phyloP scores from a whole-genome alignment of 2,113 vertebrate genomes.

The Phaethon lepturus region DNA sequence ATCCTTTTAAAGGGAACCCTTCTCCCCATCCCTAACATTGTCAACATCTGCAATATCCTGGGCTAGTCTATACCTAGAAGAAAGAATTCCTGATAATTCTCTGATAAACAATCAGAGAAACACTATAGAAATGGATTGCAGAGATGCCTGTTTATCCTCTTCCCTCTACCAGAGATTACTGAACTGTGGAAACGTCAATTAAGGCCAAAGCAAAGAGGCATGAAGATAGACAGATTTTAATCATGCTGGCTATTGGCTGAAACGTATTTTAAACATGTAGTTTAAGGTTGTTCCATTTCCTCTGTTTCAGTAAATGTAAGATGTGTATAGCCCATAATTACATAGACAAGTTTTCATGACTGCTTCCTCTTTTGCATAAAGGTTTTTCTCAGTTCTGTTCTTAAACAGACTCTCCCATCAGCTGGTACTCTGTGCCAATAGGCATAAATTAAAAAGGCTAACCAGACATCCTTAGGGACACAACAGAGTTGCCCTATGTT shows the following conservation, averaged over 20 bases:
- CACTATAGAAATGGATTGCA: not conserved
- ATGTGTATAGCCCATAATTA: not conserved
- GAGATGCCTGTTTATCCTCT: not conserved
- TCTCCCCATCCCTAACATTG: not conserved
- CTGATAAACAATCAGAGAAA: not conserved
- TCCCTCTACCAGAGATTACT: not conserved
- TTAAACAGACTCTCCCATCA: not conserved
- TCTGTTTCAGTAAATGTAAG: not conserved
- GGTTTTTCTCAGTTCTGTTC: not conserved
- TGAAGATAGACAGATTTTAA: not conserved
- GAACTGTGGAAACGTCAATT: not conserved
- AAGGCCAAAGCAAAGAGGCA: not conserved
- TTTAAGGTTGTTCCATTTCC: slow-evolving; percentile 11
- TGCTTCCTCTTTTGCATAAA: not conserved
- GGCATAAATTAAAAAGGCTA: not conserved
- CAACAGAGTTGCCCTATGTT: not conserved
- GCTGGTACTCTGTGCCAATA: not conserved
- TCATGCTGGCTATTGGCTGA: not conserved
- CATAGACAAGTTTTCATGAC: not conserved
- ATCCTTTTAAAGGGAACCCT: not conserved
- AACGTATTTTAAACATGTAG: not conserved
- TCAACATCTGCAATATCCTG: not conserved
- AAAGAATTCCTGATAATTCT: not conserved
- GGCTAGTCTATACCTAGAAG: not conserved
- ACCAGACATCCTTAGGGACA: not conserved